These are phyloP conservation scores for Salmo trutta DNA, from an alignment of 2,797 vertebrate species.

Conservation along the genomic window DNA sequence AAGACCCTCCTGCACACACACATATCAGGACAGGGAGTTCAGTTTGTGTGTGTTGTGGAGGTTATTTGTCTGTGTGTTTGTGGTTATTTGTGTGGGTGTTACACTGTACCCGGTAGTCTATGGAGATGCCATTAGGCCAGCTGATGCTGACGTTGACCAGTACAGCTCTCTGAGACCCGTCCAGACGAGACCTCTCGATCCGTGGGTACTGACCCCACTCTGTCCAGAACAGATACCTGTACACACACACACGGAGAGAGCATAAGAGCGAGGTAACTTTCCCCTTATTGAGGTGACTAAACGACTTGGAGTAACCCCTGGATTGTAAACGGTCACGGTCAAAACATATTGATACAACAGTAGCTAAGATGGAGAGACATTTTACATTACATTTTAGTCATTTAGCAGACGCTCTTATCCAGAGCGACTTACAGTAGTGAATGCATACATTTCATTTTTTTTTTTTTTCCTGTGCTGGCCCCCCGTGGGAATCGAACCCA, in stretches of 20 bases:
- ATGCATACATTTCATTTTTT: too few species aligned
- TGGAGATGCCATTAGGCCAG: slow-evolving; percentile 87
- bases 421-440: too few species aligned
- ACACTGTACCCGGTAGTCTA: slow-evolving; percentile 82
- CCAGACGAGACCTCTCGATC: slow-evolving; percentile 82
- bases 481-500: too few species aligned
- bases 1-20: slow-evolving; percentile 73
- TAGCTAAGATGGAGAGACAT: too few species aligned
- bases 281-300: neutral
- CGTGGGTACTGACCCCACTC: slow-evolving; percentile 89
- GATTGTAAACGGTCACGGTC: too few species aligned
- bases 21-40: neutral
- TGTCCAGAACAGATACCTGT: slow-evolving; percentile 90
- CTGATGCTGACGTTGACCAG: slow-evolving; percentile 86
- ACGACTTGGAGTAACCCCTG: too few species aligned
- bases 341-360: too few species aligned
- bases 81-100: slow-evolving; percentile 58
- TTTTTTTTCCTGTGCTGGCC: too few species aligned
- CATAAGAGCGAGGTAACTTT: slow-evolving; percentile 11
- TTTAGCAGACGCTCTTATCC: too few species aligned
- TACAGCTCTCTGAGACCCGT: slow-evolving; percentile 79
- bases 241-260: slow-evolving; percentile 9
- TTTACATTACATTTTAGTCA: too few species aligned
- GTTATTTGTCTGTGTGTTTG: slow-evolving; percentile 71
- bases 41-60: neutral